These are phyloP conservation scores for Pomacea maculata DNA, from an alignment of 1,140 invertebrate species.

Conservation along the genomic window DNA sequence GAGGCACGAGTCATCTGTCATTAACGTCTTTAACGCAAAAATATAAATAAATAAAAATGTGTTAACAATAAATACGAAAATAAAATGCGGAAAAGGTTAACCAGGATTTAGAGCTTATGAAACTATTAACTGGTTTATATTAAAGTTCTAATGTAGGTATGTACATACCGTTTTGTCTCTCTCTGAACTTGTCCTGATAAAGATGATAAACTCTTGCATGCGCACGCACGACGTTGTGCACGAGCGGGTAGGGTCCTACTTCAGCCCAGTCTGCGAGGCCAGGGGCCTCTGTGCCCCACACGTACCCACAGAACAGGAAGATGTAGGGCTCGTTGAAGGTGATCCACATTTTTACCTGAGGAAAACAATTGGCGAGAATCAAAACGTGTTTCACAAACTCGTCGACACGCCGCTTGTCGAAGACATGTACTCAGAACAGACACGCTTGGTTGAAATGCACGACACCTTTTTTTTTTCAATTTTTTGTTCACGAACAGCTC, in stretches of 20 bases:
- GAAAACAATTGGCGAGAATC: constrained; percentile 10
- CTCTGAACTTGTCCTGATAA: constrained; percentile 44
- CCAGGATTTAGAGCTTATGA: too few relatives aligned
- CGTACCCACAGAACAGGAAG: constrained; percentile 54
- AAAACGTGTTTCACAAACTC: background rate
- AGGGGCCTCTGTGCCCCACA: constrained; percentile 34
- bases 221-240: constrained; percentile 51
- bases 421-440: too few relatives aligned
- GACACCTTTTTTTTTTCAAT: too few relatives aligned
- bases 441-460: too few relatives aligned
- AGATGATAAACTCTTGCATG: constrained; percentile 54
- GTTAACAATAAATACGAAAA: too few relatives aligned
- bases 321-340: constrained; percentile 66
- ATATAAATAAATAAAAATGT: too few relatives aligned
- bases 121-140: too few relatives aligned
- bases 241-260: constrained; percentile 39
- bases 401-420: too few relatives aligned
- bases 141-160: background rate
- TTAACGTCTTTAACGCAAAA: too few relatives aligned
- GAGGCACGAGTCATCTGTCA: too few relatives aligned
- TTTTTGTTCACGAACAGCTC: too few relatives aligned
- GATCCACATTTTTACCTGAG: constrained; percentile 64
- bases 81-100: too few relatives aligned
- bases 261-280: constrained; percentile 39
- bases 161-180: constrained; percentile 38